These are phyloP conservation scores for Excalfactoria chinensis DNA, from an alignment of 2,113 vertebrate species.

Conservation along the genomic window DNA sequence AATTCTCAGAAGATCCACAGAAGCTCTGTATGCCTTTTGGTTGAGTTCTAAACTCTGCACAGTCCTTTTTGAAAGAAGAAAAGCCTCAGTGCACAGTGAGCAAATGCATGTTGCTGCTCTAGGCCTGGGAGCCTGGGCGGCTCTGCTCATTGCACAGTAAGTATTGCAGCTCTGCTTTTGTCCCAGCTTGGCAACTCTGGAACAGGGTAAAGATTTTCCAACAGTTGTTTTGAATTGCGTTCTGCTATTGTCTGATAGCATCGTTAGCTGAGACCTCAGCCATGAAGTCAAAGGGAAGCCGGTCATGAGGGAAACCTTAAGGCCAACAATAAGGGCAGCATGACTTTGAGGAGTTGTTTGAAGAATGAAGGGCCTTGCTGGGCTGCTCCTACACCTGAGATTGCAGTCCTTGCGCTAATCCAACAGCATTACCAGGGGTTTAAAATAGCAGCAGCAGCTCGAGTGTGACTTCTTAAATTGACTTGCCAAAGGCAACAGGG, in stretches of 20 bases:
- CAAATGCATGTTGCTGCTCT: not conserved
- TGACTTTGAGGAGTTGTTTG: slow-evolving; percentile 31
- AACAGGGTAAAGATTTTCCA: slow-evolving; percentile 20
- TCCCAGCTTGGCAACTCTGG: slow-evolving; percentile 12
- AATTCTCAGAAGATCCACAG: not conserved
- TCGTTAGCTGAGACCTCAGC: slow-evolving; percentile 54
- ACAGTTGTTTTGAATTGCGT: not conserved
- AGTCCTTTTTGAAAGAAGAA: not conserved
- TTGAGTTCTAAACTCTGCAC: not conserved
- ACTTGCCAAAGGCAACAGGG: not conserved
- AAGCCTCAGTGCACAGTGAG: not conserved
- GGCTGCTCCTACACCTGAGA: not conserved
- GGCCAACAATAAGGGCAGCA: slow-evolving; percentile 9
- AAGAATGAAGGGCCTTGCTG: not conserved
- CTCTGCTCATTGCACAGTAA: not conserved
- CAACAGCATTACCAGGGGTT: too few species aligned
- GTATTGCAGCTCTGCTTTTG: not conserved
- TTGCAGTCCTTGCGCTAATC: not conserved
- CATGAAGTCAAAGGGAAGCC: slow-evolving; percentile 50
- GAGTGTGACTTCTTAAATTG: not conserved
- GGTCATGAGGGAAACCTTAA: slow-evolving; percentile 52
- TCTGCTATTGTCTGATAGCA: slow-evolving; percentile 39
- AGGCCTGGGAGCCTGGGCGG: not conserved
- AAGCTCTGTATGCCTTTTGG: not conserved
- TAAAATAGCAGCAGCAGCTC: not conserved